A percentile compares a stretch with the other conserved stretches of the same genome.
Evolutionary conservation across 2,888 invertebrate genomes (phyloP).

Genomic region (Lottia scabra): DNA sequence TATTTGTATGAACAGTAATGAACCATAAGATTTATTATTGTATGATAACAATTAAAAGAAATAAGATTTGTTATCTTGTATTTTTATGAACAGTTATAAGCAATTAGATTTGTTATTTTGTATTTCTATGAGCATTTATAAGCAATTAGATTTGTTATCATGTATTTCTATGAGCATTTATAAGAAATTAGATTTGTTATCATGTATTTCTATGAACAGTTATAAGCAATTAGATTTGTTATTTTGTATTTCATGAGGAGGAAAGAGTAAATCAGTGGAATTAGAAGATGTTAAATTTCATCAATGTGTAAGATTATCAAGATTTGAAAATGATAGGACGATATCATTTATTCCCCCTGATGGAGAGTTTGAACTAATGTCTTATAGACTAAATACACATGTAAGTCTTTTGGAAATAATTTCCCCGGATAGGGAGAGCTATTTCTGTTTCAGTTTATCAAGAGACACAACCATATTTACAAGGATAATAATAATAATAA

Average conservation of each 20-base stretch:
- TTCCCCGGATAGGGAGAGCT: too few species aligned
- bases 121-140: not conserved
- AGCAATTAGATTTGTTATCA: too few species aligned
- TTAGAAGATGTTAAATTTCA: constrained; percentile 99
- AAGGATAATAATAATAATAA: too few species aligned
- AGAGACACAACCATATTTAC: too few species aligned
- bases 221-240: not conserved
- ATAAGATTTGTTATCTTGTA: too few species aligned
- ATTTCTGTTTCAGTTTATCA: too few species aligned
- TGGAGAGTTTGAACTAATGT: constrained; percentile 99
- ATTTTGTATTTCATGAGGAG: constrained; percentile 71
- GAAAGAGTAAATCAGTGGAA: constrained; percentile 97
- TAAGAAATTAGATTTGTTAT: not conserved
- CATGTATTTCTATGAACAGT: not conserved
- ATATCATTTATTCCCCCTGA: constrained; percentile 99
- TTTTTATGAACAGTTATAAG: not conserved
- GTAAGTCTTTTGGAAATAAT: constrained; percentile 71
- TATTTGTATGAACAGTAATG: not conserved
- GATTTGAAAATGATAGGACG: constrained; percentile 98
- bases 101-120: not conserved
- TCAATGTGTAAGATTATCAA: constrained; percentile 94
- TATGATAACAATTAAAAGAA: too few species aligned
- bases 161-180: not conserved
- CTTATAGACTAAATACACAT: constrained; percentile 95
- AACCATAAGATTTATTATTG: too few species aligned